Conservation (phyloP, 2,113 vertebrate species). For the Oceanodroma tethys region DNA sequence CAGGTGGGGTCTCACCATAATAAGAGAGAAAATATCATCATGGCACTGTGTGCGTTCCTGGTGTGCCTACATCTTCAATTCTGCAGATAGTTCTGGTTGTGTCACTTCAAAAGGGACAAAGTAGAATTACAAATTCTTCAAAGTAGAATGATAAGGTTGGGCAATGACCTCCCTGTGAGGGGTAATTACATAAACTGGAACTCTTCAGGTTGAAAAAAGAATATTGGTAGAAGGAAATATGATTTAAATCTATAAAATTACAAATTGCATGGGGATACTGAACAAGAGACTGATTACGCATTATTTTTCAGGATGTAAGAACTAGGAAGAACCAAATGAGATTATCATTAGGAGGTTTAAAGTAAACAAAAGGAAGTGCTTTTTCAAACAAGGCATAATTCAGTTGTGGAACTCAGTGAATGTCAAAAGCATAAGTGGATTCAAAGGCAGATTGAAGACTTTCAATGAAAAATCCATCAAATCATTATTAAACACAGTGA, state of each 20-base stretch:
- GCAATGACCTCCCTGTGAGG: background rate
- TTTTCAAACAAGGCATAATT: conserved; percentile 30
- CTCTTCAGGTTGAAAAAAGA: background rate
- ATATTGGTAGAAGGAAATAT: background rate
- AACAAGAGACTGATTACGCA: background rate
- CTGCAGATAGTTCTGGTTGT: background rate
- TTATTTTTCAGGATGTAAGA: background rate
- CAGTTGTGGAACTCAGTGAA: background rate
- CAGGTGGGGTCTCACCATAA: too few relatives aligned
- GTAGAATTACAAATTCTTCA: background rate
- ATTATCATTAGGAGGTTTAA: background rate
- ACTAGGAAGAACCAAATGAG: conserved; percentile 17
- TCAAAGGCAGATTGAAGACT: conserved; percentile 15
- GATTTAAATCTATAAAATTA: background rate
- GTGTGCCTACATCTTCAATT: background rate
- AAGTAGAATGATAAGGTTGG: background rate
- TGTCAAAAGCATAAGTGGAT: conserved; percentile 5
- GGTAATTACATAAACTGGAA: background rate
- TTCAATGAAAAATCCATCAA: conserved; percentile 6
- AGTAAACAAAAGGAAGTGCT: conserved; percentile 33
- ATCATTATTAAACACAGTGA: background rate
- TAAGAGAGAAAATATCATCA: background rate
- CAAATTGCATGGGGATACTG: background rate
- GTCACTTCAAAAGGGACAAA: background rate
- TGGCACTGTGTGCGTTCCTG: background rate